Evolutionary conservation across 2,797 vertebrate genomes (phyloP).

Genomic region (Gadopsis marmoratus): DNA sequence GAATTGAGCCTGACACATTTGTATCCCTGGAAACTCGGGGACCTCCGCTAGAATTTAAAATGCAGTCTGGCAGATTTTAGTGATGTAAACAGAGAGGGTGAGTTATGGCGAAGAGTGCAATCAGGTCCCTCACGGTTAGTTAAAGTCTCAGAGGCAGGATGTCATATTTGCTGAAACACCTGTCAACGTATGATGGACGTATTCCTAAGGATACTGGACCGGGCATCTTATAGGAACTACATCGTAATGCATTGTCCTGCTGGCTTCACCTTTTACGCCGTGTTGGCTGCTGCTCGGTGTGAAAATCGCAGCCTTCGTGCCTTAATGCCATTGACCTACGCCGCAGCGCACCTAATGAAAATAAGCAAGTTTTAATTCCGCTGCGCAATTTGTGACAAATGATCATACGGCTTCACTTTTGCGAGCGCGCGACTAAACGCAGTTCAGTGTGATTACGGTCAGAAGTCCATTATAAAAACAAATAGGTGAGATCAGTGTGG

Average conservation of each 20-base stretch:
- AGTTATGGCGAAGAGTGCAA: background rate
- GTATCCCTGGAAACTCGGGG: slow-evolving; percentile 14
- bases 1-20: slow-evolving; percentile 35
- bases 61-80: slow-evolving; percentile 23
- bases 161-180: background rate
- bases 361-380: slow-evolving; percentile 30
- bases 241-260: background rate
- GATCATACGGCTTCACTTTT: slow-evolving; percentile 7
- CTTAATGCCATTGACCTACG: slow-evolving; percentile 23
- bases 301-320: slow-evolving; percentile 12
- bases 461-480: slow-evolving; percentile 56
- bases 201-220: background rate
- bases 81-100: slow-evolving; percentile 2
- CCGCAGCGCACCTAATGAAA: slow-evolving; percentile 24
- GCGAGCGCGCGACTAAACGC: slow-evolving; percentile 3
- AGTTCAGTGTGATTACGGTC: slow-evolving; percentile 44
- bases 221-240: background rate
- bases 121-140: background rate
- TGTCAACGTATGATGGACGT: background rate
- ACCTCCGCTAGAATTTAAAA: slow-evolving; percentile 16
- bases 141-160: background rate
- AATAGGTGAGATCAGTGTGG: slow-evolving; percentile 49
- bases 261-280: background rate
- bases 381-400: slow-evolving; percentile 5
- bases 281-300: background rate